phyloP scores from a whole-genome alignment of 2,797 vertebrate species.

The Gymnoscopelus microlampas region DNA sequence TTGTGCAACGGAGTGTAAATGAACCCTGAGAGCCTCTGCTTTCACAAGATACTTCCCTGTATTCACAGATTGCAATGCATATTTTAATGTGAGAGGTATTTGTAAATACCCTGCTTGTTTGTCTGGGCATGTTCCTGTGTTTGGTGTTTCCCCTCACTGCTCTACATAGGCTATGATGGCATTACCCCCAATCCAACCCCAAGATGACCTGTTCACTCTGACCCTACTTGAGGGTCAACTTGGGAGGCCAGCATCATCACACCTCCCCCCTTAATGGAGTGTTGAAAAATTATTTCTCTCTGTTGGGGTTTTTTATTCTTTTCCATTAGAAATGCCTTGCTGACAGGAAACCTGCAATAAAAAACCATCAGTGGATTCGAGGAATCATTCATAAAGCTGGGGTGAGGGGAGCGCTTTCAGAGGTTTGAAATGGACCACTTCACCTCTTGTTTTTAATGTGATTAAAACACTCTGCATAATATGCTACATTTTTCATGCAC shows the following conservation, averaged over 20 bases:
- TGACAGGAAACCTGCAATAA: conserved; percentile 49
- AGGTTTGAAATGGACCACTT: conserved; percentile 51
- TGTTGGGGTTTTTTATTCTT: conserved; percentile 40
- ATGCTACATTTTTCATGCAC: conserved; percentile 49
- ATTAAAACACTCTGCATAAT: conserved; percentile 55
- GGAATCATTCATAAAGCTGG: conserved; percentile 48
- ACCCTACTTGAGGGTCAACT: conserved; percentile 30
- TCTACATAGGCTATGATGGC: conserved; percentile 7
- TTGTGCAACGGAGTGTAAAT: too few species aligned
- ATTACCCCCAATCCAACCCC: conserved; percentile 14
- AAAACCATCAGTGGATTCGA: conserved; percentile 44
- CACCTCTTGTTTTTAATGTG: conserved; percentile 53
- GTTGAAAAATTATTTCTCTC: conserved; percentile 54
- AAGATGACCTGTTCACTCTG: conserved; percentile 22
- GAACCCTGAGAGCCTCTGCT: too few species aligned
- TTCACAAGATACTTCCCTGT: conserved; percentile 29
- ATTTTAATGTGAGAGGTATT: conserved; percentile 58
- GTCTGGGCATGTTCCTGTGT: conserved; percentile 47
- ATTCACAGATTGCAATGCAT: conserved; percentile 49
- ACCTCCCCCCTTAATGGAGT: conserved; percentile 59
- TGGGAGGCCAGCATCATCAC: conserved; percentile 52
- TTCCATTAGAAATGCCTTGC: conserved; percentile 38
- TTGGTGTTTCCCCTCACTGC: conserved; percentile 10
- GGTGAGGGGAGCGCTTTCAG: conserved; percentile 33
- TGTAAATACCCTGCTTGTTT: conserved; percentile 57